Percentiles rank a stretch among this genome's conserved stretches.
phyloP scores from a whole-genome alignment of 2,888 invertebrate species.

The Mamestra brassicae region DNA sequence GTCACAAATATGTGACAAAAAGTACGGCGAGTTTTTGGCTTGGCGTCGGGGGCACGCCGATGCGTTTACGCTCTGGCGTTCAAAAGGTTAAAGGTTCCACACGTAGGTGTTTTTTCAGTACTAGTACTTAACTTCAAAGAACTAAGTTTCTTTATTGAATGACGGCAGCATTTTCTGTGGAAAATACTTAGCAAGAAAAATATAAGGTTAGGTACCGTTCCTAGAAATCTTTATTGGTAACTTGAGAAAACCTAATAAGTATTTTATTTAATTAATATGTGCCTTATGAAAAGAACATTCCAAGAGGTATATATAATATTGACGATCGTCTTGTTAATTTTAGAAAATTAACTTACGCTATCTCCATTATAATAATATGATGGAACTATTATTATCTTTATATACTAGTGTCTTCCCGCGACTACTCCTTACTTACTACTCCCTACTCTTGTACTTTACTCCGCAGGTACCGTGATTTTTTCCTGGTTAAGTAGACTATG shows the following conservation, averaged over 20 bases:
- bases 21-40: no score
- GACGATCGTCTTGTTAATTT: not conserved
- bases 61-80: no score
- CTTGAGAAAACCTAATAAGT: not conserved
- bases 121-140: not conserved
- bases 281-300: not conserved
- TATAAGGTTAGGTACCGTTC: not conserved
- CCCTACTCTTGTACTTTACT: no score
- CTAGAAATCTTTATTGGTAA: not conserved
- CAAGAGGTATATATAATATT: not conserved
- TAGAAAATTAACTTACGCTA: not conserved
- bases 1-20: no score
- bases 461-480: no score
- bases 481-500: no score
- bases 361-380: not conserved
- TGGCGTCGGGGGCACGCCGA: no score
- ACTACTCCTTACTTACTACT: no score
- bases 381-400: no score
- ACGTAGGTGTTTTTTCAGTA: not conserved
- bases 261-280: slow-evolving; percentile 2
- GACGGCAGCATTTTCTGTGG: not conserved
- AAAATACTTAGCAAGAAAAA: not conserved
- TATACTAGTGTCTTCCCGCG: no score
- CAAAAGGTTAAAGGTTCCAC: no score
- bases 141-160: not conserved